Evolutionary conservation across 2,113 vertebrate genomes (phyloP).

Genomic region (Campylomormyrus numenius): DNA sequence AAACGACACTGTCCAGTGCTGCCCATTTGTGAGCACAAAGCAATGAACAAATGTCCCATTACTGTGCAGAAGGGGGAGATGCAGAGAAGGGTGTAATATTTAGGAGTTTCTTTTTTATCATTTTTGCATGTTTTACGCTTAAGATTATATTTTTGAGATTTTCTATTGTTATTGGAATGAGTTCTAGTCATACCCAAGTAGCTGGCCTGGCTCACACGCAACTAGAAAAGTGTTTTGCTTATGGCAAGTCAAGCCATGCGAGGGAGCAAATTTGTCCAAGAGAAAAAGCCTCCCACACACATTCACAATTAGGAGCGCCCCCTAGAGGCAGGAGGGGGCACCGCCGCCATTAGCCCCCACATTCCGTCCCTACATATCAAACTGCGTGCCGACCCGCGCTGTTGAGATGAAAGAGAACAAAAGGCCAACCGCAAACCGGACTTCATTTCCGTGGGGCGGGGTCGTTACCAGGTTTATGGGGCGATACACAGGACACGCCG

Average conservation of each 20-base stretch:
- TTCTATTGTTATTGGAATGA: neutral
- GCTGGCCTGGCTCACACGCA: neutral
- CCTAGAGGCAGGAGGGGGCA: constrained; percentile 34
- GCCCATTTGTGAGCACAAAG: neutral
- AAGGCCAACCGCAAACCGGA: neutral
- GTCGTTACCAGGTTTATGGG: neutral
- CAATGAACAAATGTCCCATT: neutral
- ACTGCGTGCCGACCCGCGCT: neutral
- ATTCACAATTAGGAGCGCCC: constrained; percentile 26
- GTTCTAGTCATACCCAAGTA: neutral
- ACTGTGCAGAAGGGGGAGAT: too few relatives aligned
- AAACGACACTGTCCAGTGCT: neutral
- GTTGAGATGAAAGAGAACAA: neutral
- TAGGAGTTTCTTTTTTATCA: neutral
- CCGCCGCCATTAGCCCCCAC: neutral
- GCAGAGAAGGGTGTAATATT: neutral
- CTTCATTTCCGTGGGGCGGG: neutral
- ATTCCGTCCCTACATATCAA: neutral
- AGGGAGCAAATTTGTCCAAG: neutral
- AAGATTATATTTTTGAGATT: too few relatives aligned
- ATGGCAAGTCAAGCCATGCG: neutral
- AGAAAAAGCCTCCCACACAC: neutral
- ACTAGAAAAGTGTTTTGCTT: neutral
- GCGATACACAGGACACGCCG: neutral
- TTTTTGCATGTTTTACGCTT: neutral